These are phyloP conservation scores for Phrynocephalus forsythii DNA, from an alignment of 2,797 vertebrate genomes.

Conservation along the genomic window DNA sequence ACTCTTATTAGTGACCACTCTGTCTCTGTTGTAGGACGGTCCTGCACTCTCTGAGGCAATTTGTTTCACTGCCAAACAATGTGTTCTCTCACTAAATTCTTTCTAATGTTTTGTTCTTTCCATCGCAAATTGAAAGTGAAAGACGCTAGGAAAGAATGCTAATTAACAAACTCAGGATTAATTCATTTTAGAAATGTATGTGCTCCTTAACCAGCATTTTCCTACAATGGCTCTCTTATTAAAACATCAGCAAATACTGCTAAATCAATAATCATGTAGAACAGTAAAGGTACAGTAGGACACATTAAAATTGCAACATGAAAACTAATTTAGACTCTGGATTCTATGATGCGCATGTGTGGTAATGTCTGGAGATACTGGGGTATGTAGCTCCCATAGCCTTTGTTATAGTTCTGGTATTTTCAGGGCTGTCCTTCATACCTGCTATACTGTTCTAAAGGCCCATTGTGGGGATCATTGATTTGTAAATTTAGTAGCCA, in stretches of 20 bases:
- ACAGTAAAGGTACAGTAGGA: neutral
- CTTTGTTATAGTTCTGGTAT: too few species aligned
- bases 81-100: neutral
- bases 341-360: too few species aligned
- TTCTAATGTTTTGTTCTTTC: neutral
- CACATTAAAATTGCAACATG: neutral
- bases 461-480: neutral
- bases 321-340: neutral
- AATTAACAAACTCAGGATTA: neutral
- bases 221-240: neutral
- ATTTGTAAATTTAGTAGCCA: neutral
- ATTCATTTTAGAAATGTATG: neutral
- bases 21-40: neutral
- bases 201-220: neutral
- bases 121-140: conserved; percentile 1
- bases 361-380: too few species aligned
- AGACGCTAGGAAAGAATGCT: neutral
- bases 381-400: too few species aligned
- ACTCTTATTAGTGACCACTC: neutral
- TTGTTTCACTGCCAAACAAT: neutral
- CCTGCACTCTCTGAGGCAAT: neutral
- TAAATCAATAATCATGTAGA: neutral
- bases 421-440: too few species aligned
- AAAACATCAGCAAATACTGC: too few species aligned
- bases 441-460: too few species aligned